phyloP scores from a whole-genome alignment of 1,140 invertebrate genomes.

The Drosophila pachea region DNA sequence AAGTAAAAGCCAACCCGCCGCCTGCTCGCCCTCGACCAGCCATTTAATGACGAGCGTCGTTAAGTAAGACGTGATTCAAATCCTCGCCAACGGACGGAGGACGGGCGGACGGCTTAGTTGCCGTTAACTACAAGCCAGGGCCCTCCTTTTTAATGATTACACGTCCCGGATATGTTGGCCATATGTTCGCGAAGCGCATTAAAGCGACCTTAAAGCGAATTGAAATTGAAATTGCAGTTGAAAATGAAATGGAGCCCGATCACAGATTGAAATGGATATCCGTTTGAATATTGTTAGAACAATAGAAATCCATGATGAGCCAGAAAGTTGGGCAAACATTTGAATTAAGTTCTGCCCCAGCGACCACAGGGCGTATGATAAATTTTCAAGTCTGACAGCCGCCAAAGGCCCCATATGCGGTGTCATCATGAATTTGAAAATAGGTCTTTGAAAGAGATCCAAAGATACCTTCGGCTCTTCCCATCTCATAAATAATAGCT shows the following conservation, averaged over 20 bases:
- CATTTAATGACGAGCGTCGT: slow-evolving; percentile 2
- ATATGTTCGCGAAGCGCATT: too few relatives aligned
- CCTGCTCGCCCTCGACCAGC: slow-evolving; percentile 4
- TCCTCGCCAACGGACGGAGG: slow-evolving; percentile 13
- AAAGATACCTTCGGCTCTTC: slow-evolving; percentile 66
- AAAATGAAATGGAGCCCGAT: too few relatives aligned
- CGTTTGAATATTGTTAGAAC: too few relatives aligned
- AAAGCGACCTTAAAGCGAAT: too few relatives aligned
- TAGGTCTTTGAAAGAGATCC: slow-evolving; percentile 56
- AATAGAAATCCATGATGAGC: too few relatives aligned
- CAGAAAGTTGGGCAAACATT: too few relatives aligned
- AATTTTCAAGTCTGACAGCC: slow-evolving; percentile 30
- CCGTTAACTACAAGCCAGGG: background rate
- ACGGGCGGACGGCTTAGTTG: background rate
- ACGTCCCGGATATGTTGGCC: background rate
- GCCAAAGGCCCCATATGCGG: slow-evolving; percentile 28
- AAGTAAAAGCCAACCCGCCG: slow-evolving; percentile 58
- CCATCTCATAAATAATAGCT: slow-evolving; percentile 53
- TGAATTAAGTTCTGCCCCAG: too few relatives aligned
- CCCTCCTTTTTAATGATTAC: slow-evolving; percentile 18
- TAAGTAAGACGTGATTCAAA: slow-evolving; percentile 25
- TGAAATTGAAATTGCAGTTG: too few relatives aligned
- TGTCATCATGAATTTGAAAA: slow-evolving; percentile 73
- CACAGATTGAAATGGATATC: too few relatives aligned
- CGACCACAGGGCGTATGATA: slow-evolving; percentile 42